Evolutionary conservation across 2,113 vertebrate species (phyloP).

Genomic region (Tupaia tana): DNA sequence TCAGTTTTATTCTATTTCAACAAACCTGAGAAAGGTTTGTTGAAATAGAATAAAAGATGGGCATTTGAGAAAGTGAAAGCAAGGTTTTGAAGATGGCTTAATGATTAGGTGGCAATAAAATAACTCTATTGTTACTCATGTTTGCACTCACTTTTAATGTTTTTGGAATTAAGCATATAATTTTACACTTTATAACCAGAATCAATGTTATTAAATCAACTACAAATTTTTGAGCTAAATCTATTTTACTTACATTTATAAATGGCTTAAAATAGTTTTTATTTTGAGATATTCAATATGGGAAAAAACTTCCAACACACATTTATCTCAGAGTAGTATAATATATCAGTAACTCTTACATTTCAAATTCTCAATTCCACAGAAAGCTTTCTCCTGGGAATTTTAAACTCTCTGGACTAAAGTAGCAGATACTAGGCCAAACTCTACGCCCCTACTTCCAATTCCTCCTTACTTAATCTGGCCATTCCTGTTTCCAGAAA

Average conservation of each 20-base stretch:
- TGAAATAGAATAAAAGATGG: neutral
- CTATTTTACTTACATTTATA: neutral
- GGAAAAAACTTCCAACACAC: neutral
- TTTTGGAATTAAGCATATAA: neutral
- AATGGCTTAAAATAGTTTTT: neutral
- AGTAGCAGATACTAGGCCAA: neutral
- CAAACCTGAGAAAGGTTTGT: neutral
- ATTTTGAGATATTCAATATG: neutral
- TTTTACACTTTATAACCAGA: neutral
- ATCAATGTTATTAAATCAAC: neutral
- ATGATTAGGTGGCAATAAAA: neutral
- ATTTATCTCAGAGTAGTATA: neutral
- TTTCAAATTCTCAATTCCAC: neutral
- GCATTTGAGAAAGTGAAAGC: neutral
- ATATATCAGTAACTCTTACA: neutral
- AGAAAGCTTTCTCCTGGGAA: neutral
- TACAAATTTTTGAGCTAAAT: neutral
- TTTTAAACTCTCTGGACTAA: neutral
- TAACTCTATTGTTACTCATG: neutral
- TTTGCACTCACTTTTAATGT: neutral
- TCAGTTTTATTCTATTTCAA: neutral
- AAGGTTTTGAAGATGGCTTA: neutral
- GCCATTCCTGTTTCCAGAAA: neutral
- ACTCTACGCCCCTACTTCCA: neutral
- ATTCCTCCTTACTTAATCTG: neutral